Evolutionary conservation across 2,113 vertebrate species (phyloP).

Genomic region (Campylorhamphus procurvoides): DNA sequence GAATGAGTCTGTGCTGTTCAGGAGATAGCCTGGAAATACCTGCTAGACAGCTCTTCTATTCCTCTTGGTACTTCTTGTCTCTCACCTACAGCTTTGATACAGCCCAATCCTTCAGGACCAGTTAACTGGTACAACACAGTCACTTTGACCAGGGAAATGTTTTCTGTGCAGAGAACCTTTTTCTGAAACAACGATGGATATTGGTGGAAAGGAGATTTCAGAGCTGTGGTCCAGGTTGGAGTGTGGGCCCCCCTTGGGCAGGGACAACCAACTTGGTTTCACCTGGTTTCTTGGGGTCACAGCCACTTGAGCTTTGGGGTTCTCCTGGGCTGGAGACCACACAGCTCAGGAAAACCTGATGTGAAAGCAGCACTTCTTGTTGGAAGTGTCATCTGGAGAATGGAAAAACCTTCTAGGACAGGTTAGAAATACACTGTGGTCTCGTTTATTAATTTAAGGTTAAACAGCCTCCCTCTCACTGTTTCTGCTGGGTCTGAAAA

Average conservation of each 20-base stretch:
- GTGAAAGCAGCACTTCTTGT: neutral
- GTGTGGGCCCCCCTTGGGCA: fast-evolving
- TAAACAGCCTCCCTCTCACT: neutral
- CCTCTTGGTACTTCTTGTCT: neutral
- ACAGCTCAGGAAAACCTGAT: neutral
- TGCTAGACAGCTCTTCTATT: neutral
- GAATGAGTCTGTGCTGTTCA: neutral
- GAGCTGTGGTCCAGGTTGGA: neutral
- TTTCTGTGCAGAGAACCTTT: neutral
- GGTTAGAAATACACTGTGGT: neutral
- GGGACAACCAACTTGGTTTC: neutral
- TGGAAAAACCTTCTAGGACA: neutral
- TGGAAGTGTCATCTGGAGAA: fast-evolving
- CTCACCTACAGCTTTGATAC: neutral
- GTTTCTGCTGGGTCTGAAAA: too few relatives aligned
- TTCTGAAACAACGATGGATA: neutral
- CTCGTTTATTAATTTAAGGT: fast-evolving
- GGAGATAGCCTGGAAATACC: neutral
- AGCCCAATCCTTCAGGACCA: neutral
- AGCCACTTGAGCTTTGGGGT: neutral
- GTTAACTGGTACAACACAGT: fast-evolving
- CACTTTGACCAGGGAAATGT: neutral
- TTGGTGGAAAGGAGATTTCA: neutral
- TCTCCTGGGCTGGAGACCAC: neutral
- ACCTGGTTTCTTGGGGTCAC: fast-evolving